A percentile compares a stretch with the other conserved stretches of the same genome.
phyloP scores from a whole-genome alignment of 1,140 invertebrate species.

The Bombyx mandarina region DNA sequence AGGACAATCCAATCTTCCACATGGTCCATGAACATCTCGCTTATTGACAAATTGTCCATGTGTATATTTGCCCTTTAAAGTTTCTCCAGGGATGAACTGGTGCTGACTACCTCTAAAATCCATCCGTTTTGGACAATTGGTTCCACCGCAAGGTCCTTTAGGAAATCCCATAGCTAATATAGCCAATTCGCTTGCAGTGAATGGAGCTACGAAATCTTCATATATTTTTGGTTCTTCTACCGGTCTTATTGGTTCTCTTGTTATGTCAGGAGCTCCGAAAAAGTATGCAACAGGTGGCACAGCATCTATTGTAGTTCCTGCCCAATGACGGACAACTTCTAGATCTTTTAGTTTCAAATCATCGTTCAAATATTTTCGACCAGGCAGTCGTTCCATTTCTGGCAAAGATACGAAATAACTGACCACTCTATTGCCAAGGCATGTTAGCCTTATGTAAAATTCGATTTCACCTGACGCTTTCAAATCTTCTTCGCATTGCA shows the following conservation, averaged over 20 bases:
- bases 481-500: constrained; percentile 60
- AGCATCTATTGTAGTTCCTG: constrained; percentile 50
- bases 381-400: constrained; percentile 59
- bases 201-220: constrained; percentile 56
- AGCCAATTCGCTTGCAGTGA: constrained; percentile 44
- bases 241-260: constrained; percentile 43
- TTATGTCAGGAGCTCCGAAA: constrained; percentile 56
- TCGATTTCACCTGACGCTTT: constrained; percentile 57
- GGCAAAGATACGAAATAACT: constrained; percentile 56
- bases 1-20: constrained; percentile 57
- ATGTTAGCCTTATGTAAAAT: constrained; percentile 51
- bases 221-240: constrained; percentile 36
- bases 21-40: constrained; percentile 57
- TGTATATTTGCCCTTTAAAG: constrained; percentile 49
- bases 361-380: constrained; percentile 55
- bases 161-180: constrained; percentile 63
- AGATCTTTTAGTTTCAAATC: constrained; percentile 56
- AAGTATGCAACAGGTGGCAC: constrained; percentile 54
- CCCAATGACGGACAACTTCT: constrained; percentile 60
- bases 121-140: constrained; percentile 60
- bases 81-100: constrained; percentile 54
- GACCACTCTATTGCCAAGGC: constrained; percentile 52
- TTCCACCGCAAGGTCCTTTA: constrained; percentile 61
- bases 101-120: constrained; percentile 56
- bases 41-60: constrained; percentile 59